A percentile compares a stretch with the other conserved stretches of the same genome.
Conservation (phyloP, 1,140 invertebrate species). For the Dendrolimus punctatus region DNA sequence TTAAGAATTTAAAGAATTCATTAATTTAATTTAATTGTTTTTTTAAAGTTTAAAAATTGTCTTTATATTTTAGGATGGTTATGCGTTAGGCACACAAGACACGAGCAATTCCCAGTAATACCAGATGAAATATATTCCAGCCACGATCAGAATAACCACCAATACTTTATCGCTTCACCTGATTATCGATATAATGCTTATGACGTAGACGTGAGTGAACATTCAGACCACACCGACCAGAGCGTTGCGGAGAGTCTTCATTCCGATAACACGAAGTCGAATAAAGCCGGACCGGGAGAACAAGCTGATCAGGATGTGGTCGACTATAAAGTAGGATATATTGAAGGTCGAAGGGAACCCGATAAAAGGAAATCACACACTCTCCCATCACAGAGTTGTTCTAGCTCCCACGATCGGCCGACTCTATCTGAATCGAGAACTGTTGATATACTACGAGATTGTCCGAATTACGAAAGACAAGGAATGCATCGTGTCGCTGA, state of each 20-base stretch:
- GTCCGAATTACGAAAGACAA: slow-evolving; percentile 41
- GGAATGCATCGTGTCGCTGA: slow-evolving; percentile 33
- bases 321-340: slow-evolving; percentile 28
- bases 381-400: slow-evolving; percentile 65
- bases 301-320: slow-evolving; percentile 41
- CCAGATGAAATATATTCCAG: slow-evolving; percentile 76
- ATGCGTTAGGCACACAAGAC: slow-evolving; percentile 84
- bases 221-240: slow-evolving; percentile 65
- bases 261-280: slow-evolving; percentile 41
- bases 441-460: slow-evolving; percentile 61
- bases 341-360: slow-evolving; percentile 23
- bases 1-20: too few species aligned
- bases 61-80: slow-evolving; percentile 79
- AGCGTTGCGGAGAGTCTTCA: slow-evolving; percentile 58
- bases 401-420: slow-evolving; percentile 68
- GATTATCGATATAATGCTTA: slow-evolving; percentile 42
- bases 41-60: too few species aligned
- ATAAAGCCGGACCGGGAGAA: slow-evolving; percentile 29
- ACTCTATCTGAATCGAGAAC: slow-evolving; percentile 79
- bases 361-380: slow-evolving; percentile 72
- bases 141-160: slow-evolving; percentile 23
- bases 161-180: slow-evolving; percentile 39
- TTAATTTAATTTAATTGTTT: too few species aligned
- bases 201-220: slow-evolving; percentile 59
- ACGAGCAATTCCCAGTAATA: slow-evolving; percentile 88